Percentiles rank a stretch among this genome's conserved stretches.
Conservation (phyloP, 1,140 invertebrate species). For the Drosophila erecta region DNA sequence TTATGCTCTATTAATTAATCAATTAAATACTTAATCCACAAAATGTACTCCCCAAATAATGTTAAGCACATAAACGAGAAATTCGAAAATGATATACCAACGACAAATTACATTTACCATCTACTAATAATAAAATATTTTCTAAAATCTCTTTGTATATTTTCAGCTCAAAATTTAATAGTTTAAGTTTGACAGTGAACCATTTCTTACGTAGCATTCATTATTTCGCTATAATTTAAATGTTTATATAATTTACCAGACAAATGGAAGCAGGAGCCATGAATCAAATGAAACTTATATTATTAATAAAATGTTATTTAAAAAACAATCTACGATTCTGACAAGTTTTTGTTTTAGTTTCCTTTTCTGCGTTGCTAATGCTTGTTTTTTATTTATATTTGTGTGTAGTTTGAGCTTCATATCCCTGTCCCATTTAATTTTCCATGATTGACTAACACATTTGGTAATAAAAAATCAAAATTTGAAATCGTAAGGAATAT, state of each 20-base stretch:
- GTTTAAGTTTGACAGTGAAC: conserved; percentile 62
- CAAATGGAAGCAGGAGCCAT: conserved; percentile 35
- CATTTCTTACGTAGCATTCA: conserved; percentile 48
- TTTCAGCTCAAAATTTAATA: conserved; percentile 83
- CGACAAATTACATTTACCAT: conserved; percentile 29
- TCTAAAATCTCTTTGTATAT: conserved; percentile 72
- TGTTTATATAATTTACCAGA: conserved; percentile 41
- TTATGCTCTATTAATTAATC: conserved; percentile 62
- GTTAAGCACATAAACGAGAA: conserved; percentile 53
- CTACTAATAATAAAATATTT: conserved; percentile 67
- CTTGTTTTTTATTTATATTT: conserved; percentile 10
- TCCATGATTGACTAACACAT: conserved; percentile 30
- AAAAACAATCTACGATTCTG: conserved; percentile 33
- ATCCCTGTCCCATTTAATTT: conserved; percentile 14
- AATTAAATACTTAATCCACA: conserved; percentile 59
- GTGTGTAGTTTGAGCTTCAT: conserved; percentile 11
- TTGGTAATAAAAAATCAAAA: conserved; percentile 50
- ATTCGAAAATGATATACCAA: conserved; percentile 26
- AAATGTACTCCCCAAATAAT: conserved; percentile 35
- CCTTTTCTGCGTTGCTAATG: conserved; percentile 16
- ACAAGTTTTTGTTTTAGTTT: conserved; percentile 25
- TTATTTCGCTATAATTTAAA: conserved; percentile 49
- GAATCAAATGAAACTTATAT: conserved; percentile 35
- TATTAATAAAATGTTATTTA: conserved; percentile 73
- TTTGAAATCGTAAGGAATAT: conserved; percentile 10